A percentile compares a stretch with the other conserved stretches of the same genome.
Conservation (phyloP, 2,113 vertebrate species). For the Zonotrichia leucophrys region DNA sequence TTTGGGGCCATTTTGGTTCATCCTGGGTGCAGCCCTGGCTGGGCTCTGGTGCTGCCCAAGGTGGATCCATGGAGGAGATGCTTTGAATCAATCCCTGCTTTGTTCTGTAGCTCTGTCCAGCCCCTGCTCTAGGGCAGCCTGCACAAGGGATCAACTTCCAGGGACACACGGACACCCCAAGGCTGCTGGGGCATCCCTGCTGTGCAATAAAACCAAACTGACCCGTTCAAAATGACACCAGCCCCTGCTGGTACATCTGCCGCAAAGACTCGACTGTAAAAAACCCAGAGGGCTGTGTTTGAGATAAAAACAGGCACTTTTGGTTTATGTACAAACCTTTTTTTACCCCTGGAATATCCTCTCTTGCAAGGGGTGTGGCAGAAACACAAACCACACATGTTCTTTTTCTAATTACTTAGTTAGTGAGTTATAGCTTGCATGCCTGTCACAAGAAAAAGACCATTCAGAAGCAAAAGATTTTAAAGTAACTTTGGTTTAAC, state of each 20-base stretch:
- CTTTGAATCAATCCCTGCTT: too few relatives aligned
- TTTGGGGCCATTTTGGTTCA: too few relatives aligned
- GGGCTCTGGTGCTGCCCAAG: too few relatives aligned
- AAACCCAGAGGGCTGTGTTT: neutral
- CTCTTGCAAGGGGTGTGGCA: neutral
- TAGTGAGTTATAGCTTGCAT: neutral
- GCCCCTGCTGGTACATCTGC: neutral
- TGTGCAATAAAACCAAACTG: neutral
- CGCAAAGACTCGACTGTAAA: neutral
- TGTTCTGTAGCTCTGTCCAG: too few relatives aligned
- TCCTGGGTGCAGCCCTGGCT: too few relatives aligned
- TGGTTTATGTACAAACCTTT: neutral
- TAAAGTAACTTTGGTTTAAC: neutral
- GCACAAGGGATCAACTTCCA: neutral
- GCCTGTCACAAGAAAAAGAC: neutral
- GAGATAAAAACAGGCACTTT: neutral
- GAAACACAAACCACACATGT: neutral
- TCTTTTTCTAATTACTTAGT: neutral
- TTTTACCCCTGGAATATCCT: fast-evolving
- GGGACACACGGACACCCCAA: neutral
- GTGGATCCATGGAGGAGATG: too few relatives aligned
- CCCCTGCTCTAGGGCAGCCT: too few relatives aligned
- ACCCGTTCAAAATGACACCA: neutral
- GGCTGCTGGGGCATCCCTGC: neutral
- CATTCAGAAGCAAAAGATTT: neutral